Evolutionary conservation across 2,113 vertebrate species (phyloP).

Genomic region (Microcebus murinus): DNA sequence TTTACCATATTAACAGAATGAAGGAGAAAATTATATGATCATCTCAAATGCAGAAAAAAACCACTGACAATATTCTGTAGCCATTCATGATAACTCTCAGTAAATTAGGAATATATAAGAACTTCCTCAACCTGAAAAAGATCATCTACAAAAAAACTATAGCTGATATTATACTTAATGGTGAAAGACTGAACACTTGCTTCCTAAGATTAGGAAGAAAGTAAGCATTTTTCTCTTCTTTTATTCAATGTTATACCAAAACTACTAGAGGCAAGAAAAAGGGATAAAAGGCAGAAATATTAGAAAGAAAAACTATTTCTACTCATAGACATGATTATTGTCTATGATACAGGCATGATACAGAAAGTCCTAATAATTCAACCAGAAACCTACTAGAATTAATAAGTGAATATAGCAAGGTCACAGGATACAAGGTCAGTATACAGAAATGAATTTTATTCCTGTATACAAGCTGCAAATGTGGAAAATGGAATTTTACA

Average conservation of each 20-base stretch:
- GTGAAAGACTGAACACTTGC: background rate
- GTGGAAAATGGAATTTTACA: background rate
- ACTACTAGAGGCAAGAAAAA: background rate
- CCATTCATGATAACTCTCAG: background rate
- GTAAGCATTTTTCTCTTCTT: background rate
- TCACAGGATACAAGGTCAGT: background rate
- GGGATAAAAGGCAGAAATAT: background rate
- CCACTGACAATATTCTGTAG: background rate
- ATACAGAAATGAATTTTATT: conserved; percentile 3
- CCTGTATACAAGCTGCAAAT: background rate
- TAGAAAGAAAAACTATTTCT: background rate
- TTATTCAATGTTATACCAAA: background rate
- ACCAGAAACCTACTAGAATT: background rate
- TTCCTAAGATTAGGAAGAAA: background rate
- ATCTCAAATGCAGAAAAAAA: background rate
- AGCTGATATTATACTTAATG: background rate
- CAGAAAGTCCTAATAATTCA: background rate
- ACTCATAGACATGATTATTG: background rate
- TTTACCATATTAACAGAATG: conserved; percentile 13
- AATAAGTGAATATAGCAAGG: background rate
- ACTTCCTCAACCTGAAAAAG: background rate
- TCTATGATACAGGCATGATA: background rate
- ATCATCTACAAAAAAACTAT: background rate
- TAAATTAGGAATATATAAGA: background rate
- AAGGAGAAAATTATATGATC: background rate